Conservation (phyloP, 2,888 invertebrate genomes). For the Erebia palarica region DNA sequence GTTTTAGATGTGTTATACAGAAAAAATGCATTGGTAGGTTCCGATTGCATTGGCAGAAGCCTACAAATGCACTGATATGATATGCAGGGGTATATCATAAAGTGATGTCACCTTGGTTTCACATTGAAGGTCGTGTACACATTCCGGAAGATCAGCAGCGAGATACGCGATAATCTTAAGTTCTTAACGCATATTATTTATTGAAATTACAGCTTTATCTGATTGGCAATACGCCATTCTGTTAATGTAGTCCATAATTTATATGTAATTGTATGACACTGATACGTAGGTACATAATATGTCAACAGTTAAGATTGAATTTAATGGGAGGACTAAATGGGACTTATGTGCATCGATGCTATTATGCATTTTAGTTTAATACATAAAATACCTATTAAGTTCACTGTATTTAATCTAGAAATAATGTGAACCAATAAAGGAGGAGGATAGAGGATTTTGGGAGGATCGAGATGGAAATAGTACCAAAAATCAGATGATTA, state of each 20-base stretch:
- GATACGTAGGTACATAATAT: conserved; percentile 2
- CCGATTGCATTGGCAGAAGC: conserved; percentile 67
- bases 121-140: conserved; percentile 48
- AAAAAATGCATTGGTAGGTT: conserved; percentile 52
- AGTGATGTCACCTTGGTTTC: conserved; percentile 49
- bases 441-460: no score
- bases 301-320: no score
- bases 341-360: no score
- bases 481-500: no score
- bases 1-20: conserved; percentile 40
- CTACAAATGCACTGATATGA: conserved; percentile 55
- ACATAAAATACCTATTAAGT: no score
- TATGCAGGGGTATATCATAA: conserved; percentile 46
- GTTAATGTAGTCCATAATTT: conserved; percentile 15
- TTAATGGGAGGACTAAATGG: no score
- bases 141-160: conserved; percentile 49
- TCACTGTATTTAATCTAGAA: no score
- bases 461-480: no score
- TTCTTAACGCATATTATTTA: conserved; percentile 34
- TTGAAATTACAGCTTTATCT: conserved; percentile 27
- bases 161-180: conserved; percentile 38
- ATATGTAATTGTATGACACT: background rate
- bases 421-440: no score
- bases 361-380: no score
- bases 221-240: conserved; percentile 28